Evolutionary conservation across 2,888 invertebrate species (phyloP).

Genomic region (Latrodectus hesperus): DNA sequence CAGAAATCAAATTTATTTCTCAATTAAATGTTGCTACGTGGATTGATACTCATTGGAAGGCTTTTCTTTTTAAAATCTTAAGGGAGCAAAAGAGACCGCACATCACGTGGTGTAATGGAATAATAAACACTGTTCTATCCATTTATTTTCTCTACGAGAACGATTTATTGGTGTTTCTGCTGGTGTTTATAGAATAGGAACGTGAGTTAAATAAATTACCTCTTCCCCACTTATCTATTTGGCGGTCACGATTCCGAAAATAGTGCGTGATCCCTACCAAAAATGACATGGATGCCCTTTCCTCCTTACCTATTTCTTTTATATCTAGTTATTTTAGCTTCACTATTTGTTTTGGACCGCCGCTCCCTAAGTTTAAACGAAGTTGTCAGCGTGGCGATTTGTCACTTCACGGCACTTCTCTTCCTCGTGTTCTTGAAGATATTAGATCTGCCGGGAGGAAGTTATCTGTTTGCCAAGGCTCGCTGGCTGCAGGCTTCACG

Average conservation of each 20-base stretch:
- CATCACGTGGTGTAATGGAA: too few relatives aligned
- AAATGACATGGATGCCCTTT: neutral
- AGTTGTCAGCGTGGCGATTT: constrained; percentile 41
- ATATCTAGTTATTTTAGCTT: constrained; percentile 8
- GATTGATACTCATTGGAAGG: too few relatives aligned
- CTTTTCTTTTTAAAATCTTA: too few relatives aligned
- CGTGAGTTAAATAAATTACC: neutral
- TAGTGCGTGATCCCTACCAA: constrained; percentile 27
- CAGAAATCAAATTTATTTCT: too few relatives aligned
- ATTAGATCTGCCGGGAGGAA: neutral
- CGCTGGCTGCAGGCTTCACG: too few relatives aligned
- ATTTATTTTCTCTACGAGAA: too few relatives aligned
- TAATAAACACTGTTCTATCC: too few relatives aligned
- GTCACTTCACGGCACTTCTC: constrained; percentile 1
- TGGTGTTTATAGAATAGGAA: constrained; percentile 8
- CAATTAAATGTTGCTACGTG: too few relatives aligned
- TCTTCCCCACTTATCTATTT: constrained; percentile 11
- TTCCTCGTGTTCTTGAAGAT: neutral
- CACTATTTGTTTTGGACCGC: constrained; percentile 22
- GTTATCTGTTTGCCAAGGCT: too few relatives aligned
- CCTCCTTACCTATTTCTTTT: constrained; percentile 4
- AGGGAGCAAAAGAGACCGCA: too few relatives aligned
- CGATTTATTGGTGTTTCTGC: too few relatives aligned
- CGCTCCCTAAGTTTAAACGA: constrained; percentile 26
- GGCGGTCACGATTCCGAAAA: constrained; percentile 30